Conservation (phyloP, 2,888 invertebrate genomes). For the Drosophila neotestacea region DNA sequence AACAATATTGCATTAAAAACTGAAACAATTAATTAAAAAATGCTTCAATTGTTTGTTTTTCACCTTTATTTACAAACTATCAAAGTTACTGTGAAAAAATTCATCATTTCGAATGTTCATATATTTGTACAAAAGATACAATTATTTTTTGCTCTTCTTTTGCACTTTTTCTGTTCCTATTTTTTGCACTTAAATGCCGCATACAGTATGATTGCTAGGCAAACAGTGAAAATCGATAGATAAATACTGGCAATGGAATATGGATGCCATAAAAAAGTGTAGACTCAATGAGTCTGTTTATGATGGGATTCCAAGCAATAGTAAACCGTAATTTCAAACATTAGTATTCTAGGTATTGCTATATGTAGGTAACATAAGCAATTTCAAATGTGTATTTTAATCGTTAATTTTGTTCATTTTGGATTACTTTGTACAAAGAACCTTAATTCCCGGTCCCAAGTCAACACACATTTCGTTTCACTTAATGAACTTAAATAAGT, state of each 20-base stretch:
- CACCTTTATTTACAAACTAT: not conserved
- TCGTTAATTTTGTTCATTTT: not conserved
- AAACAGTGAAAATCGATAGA: conserved; percentile 8
- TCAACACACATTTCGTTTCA: conserved; percentile 20
- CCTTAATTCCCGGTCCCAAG: conserved; percentile 9
- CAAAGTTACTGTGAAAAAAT: conserved; percentile 6
- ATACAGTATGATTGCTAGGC: not conserved
- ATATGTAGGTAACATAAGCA: not conserved
- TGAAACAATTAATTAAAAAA: not conserved
- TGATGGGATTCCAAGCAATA: not conserved
- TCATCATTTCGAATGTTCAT: not conserved
- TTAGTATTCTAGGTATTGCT: not conserved
- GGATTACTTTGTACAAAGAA: not conserved
- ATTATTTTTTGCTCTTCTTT: not conserved
- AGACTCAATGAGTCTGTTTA: not conserved
- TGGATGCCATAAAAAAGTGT: not conserved
- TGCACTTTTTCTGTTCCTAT: not conserved
- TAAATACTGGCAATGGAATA: conserved; percentile 4
- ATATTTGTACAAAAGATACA: not conserved
- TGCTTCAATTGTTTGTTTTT: not conserved
- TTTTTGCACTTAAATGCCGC: too few relatives aligned
- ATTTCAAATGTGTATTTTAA: not conserved
- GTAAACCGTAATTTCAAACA: not conserved
- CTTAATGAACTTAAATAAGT: conserved; percentile 48
- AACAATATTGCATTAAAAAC: not conserved